phyloP scores from a whole-genome alignment of 2,888 invertebrate genomes.

The Amblyjoppa proteus region DNA sequence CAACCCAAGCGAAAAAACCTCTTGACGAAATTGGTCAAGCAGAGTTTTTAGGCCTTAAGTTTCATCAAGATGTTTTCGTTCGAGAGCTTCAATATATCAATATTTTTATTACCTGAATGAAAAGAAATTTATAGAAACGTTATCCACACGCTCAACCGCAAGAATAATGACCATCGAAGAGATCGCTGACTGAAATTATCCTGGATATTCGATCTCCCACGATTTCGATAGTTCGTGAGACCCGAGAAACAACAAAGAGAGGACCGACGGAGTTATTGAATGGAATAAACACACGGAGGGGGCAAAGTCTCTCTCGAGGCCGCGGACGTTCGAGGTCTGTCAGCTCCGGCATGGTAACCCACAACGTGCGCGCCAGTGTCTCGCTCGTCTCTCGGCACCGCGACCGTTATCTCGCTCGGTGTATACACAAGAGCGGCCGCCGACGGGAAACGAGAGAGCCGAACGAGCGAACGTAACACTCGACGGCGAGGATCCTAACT shows the following conservation, averaged over 20 bases:
- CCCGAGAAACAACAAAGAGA: constrained; percentile 1
- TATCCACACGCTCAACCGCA: too few relatives aligned
- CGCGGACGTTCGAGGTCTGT: constrained; percentile 43
- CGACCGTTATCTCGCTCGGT: constrained; percentile 60
- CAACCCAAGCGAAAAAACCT: too few relatives aligned
- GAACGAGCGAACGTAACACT: constrained; percentile 43
- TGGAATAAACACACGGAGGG: not conserved
- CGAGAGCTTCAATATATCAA: too few relatives aligned
- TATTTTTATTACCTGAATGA: too few relatives aligned
- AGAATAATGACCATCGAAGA: too few relatives aligned
- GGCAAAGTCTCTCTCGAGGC: constrained; percentile 30
- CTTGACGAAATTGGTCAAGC: too few relatives aligned
- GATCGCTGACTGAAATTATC: too few relatives aligned
- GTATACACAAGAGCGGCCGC: constrained; percentile 9
- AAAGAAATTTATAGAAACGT: too few relatives aligned
- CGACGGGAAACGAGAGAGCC: constrained; percentile 44
- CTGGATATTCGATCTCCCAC: not conserved
- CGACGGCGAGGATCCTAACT: constrained; percentile 36
- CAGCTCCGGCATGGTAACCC: constrained; percentile 65
- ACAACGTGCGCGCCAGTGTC: constrained; percentile 50
- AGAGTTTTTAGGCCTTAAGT: too few relatives aligned
- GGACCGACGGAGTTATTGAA: constrained; percentile 18
- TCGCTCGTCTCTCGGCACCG: constrained; percentile 35
- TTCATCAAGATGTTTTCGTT: too few relatives aligned
- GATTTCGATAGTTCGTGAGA: not conserved